Evolutionary conservation across 2,797 vertebrate species (phyloP).

Genomic region (Rhincodon typus): DNA sequence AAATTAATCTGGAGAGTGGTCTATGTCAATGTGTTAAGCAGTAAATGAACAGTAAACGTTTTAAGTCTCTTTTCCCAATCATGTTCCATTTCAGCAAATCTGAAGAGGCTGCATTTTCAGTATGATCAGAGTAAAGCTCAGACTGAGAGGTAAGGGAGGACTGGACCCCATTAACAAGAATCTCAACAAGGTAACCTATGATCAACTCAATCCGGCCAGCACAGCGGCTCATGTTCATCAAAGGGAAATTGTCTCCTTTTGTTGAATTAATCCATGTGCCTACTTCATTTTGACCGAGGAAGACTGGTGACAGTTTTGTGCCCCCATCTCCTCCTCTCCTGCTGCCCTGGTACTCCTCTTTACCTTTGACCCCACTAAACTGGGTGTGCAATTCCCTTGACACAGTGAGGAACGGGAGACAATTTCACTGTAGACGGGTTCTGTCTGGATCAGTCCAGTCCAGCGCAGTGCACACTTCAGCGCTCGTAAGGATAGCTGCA

Average conservation of each 20-base stretch:
- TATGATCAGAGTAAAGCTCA: background rate
- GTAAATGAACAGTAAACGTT: background rate
- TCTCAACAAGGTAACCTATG: background rate
- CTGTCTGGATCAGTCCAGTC: no score
- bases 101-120: slow-evolving; percentile 5
- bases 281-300: background rate
- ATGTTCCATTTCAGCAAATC: background rate
- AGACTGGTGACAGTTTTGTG: background rate
- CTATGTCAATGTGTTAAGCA: background rate
- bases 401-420: background rate
- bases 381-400: no score
- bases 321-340: no score
- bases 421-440: no score
- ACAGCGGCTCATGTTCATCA: background rate
- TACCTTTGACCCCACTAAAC: background rate
- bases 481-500: no score
- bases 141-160: background rate
- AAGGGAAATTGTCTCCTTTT: background rate
- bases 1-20: no score
- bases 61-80: background rate
- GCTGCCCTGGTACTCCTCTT: background rate
- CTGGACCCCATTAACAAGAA: background rate
- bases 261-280: background rate
- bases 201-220: no score
- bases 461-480: no score